Conservation (phyloP, 2,888 invertebrate species). For the Euproctis similis region DNA sequence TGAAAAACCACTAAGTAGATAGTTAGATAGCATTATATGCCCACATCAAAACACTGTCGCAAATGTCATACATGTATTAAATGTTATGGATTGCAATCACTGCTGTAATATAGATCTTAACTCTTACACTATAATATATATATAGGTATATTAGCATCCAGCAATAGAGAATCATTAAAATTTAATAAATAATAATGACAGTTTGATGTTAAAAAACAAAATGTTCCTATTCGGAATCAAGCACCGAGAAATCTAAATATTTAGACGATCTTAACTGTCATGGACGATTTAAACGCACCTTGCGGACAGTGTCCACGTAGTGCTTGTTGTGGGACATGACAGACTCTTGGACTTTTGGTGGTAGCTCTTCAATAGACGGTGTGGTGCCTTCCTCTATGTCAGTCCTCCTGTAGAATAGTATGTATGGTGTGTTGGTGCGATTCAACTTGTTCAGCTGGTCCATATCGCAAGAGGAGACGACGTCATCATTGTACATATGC, state of each 20-base stretch:
- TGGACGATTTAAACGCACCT: slow-evolving; percentile 37
- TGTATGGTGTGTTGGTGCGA: slow-evolving; percentile 87
- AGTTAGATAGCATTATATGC: too few relatives aligned
- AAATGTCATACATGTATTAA: too few relatives aligned
- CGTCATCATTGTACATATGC: slow-evolving; percentile 88
- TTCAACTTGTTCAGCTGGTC: slow-evolving; percentile 78
- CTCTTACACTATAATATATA: too few relatives aligned
- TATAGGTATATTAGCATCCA: too few relatives aligned
- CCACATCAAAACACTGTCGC: too few relatives aligned
- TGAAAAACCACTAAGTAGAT: too few relatives aligned
- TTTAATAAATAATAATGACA: too few relatives aligned
- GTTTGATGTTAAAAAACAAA: too few relatives aligned
- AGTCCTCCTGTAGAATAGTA: slow-evolving; percentile 81
- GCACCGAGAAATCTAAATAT: slow-evolving; percentile 37
- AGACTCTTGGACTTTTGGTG: slow-evolving; percentile 40
- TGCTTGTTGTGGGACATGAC: slow-evolving; percentile 53
- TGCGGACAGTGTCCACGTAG: slow-evolving; percentile 41
- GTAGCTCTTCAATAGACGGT: slow-evolving; percentile 45
- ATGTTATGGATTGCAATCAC: too few relatives aligned
- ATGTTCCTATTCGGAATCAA: slow-evolving; percentile 30
- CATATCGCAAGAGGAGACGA: slow-evolving; percentile 78
- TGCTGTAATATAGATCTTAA: too few relatives aligned
- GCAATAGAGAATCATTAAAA: too few relatives aligned
- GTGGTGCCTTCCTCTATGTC: slow-evolving; percentile 56
- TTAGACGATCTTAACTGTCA: slow-evolving; percentile 51